A percentile compares a stretch with the other conserved stretches of the same genome.
These are phyloP conservation scores for Bombus superbus DNA, from an alignment of 1,140 invertebrate genomes.

Conservation along the genomic window DNA sequence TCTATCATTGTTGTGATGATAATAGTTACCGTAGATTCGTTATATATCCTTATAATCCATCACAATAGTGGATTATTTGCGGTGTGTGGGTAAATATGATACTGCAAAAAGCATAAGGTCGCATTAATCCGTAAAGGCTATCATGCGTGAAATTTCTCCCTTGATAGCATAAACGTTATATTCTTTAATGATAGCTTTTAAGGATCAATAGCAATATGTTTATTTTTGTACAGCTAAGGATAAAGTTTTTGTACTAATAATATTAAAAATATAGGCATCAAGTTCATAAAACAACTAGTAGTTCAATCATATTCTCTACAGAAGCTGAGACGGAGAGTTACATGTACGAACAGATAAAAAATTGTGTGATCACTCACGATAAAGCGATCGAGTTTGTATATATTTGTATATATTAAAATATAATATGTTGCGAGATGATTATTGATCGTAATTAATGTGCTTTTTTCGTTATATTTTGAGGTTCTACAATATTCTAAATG, in stretches of 20 bases:
- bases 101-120: not conserved
- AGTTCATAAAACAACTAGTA: not conserved
- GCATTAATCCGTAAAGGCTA: not conserved
- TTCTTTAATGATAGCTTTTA: not conserved
- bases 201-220: not conserved
- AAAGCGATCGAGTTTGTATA: constrained; percentile 9
- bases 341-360: not conserved
- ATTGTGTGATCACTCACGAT: not conserved
- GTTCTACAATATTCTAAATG: not conserved
- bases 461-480: not conserved
- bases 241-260: no score
- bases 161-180: not conserved
- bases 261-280: not conserved
- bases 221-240: not conserved
- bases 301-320: no score
- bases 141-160: not conserved
- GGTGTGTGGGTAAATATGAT: constrained; percentile 1
- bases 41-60: constrained; percentile 7
- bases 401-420: not conserved
- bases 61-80: not conserved
- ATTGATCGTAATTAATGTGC: not conserved
- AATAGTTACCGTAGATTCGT: constrained; percentile 1
- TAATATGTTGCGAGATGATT: not conserved
- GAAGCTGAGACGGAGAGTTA: not conserved
- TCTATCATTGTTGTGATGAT: not conserved